Base-by-base conservation (phyloP, 2,113 vertebrate species). In the Morphnarchus princeps region DNA sequence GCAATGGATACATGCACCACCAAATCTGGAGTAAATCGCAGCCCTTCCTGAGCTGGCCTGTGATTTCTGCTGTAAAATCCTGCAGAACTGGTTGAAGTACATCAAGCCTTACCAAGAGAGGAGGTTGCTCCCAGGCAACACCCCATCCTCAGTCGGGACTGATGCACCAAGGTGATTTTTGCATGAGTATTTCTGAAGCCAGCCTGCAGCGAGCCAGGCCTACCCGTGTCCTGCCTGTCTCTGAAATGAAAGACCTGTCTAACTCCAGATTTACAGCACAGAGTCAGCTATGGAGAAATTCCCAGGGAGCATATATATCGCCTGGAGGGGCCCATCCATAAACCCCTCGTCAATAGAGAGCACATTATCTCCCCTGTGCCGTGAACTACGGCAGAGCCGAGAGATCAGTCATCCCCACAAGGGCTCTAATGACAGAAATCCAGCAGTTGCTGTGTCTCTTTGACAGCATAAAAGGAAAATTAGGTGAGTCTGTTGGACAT, bases 361-460 rank as follows among this genome's bases (percentile, higher is more conserved):
- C 82, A 10, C 80, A 38, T 96, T 95, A 95, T 80, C 86, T 89
- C 59, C 77, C 32, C 7, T 18, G 15, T 80, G 88, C 87, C 2
- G 1, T 84, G 93, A 91, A 62, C 90, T 58, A 66, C 21, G 1
- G 85, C 89, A 43, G 50, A 32, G 91, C 47, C 0, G 0, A 89
- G 47, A 84, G 36, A 90, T 95, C 90, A 50, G 21, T 97, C 95
- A 93, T 94, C 87, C 93, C 89, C 82, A 38, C 55, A 17, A 82
- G 80, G 82, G 81, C 47, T 13, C 32, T 66, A 14, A 3, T 91
- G 93, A 91, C 92, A 82, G 81, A 34, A 92, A 94, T 61, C 45
- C 93, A 54, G 89, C 81, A 38, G 57, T 20, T 10, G 42, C 85
- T 40, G 92, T 11, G 13, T 42, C 92, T 84, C 81, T 67, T 34